A percentile compares a stretch with the other conserved stretches of the same genome.
Evolutionary conservation across 2,888 invertebrate species (phyloP).

Genomic region (Gastrophysa polygoni): DNA sequence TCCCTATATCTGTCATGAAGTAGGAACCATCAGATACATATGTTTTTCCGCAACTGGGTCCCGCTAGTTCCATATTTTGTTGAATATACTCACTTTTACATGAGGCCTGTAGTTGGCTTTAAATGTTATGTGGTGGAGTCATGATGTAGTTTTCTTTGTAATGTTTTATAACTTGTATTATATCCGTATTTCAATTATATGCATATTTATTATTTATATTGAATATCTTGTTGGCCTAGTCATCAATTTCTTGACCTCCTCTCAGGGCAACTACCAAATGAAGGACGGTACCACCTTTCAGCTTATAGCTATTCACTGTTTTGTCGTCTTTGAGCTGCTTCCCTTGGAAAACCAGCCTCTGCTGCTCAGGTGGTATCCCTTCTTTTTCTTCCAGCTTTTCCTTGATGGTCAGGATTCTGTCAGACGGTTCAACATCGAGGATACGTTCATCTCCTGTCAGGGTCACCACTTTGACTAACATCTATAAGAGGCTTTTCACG

Average conservation of each 20-base stretch:
- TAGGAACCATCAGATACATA: no score
- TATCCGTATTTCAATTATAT: no score
- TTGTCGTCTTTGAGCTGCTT: slow-evolving; percentile 55
- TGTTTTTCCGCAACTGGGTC: no score
- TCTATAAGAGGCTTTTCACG: slow-evolving; percentile 33
- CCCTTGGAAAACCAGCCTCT: slow-evolving; percentile 53
- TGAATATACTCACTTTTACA: no score
- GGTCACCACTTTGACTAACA: slow-evolving; percentile 54
- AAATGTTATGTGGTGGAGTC: no score
- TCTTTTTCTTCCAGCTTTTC: slow-evolving; percentile 55
- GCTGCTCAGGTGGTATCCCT: slow-evolving; percentile 55
- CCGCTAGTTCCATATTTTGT: no score
- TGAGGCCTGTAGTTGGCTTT: no score
- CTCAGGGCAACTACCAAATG: slow-evolving; percentile 55
- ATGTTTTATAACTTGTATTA: no score
- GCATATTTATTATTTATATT: no score
- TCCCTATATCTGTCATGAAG: no score
- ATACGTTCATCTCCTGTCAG: slow-evolving; percentile 54
- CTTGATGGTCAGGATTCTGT: slow-evolving; percentile 52
- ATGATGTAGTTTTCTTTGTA: no score
- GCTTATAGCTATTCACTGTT: slow-evolving; percentile 52
- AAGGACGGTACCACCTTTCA: slow-evolving; percentile 52
- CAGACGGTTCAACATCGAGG: slow-evolving; percentile 52
- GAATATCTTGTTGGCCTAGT: no score
- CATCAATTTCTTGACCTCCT: slow-evolving; percentile 45